Conservation (phyloP, 2,113 vertebrate species). For the Oreochromis spilurus region DNA sequence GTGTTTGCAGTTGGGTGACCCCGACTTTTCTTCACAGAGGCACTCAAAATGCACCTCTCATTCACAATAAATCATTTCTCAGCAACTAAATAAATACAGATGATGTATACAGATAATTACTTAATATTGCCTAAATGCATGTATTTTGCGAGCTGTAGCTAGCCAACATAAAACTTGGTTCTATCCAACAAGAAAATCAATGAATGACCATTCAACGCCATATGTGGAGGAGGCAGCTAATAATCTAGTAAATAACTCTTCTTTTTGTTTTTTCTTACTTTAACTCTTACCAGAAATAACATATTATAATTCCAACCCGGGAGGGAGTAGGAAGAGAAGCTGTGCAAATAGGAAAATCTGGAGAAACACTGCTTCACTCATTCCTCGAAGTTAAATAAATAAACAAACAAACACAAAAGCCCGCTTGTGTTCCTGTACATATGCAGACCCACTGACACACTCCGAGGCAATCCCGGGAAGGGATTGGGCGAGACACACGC, state of each 20-base stretch:
- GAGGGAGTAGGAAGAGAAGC: background rate
- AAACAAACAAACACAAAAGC: background rate
- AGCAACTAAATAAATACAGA: background rate
- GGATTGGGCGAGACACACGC: slow-evolving; percentile 10
- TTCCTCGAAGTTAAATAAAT: background rate
- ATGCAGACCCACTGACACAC: slow-evolving; percentile 22
- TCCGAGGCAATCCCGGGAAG: slow-evolving; percentile 11
- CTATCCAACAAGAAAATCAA: background rate
- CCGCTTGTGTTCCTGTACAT: background rate
- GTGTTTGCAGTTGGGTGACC: background rate
- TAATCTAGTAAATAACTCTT: background rate
- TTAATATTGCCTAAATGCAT: background rate
- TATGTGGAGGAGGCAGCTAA: background rate
- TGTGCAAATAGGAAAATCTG: background rate
- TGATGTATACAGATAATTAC: background rate
- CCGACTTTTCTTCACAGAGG: background rate
- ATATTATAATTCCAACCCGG: background rate
- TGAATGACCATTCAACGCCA: background rate
- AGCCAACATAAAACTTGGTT: background rate
- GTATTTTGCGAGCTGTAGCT: background rate
- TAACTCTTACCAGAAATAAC: background rate
- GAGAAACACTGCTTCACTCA: background rate
- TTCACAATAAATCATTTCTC: background rate
- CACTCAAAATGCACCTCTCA: background rate
- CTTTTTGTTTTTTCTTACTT: background rate